Conservation (phyloP, 2,113 vertebrate genomes). For the Takifugu flavidus region DNA sequence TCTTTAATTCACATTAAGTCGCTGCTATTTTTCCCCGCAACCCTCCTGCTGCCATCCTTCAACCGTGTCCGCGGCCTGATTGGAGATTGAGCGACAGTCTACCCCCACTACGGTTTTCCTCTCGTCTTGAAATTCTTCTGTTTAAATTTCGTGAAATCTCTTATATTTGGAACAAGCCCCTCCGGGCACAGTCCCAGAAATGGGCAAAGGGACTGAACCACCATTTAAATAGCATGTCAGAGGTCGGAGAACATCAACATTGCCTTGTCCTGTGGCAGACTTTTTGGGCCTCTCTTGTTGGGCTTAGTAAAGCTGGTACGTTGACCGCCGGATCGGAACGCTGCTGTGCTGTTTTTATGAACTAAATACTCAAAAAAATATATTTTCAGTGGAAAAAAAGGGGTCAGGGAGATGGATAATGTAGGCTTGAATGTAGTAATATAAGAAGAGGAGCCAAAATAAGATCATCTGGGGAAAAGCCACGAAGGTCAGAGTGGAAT, state of each 20-base stretch:
- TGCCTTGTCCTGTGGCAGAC: conserved; percentile 16
- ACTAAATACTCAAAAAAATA: conserved; percentile 7
- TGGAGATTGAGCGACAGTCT: not conserved
- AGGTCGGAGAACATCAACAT: conserved; percentile 36
- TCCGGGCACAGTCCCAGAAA: conserved; percentile 1
- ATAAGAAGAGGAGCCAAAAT: conserved; percentile 25
- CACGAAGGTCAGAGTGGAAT: conserved; percentile 47
- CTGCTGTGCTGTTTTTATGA: conserved; percentile 22
- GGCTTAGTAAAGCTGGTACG: conserved; percentile 17
- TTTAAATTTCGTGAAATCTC: not conserved
- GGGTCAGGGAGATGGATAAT: conserved; percentile 7
- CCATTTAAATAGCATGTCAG: conserved; percentile 33
- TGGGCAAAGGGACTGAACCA: conserved; percentile 25
- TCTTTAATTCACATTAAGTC: not conserved
- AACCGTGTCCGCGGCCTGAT: not conserved
- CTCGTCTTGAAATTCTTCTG: not conserved
- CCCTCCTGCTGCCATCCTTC: not conserved
- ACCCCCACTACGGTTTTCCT: not conserved
- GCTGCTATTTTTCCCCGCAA: not conserved
- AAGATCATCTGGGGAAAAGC: conserved; percentile 37
- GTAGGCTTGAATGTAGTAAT: conserved; percentile 29
- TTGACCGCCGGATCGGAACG: conserved; percentile 16
- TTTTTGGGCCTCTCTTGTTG: conserved; percentile 14
- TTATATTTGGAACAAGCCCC: not conserved
- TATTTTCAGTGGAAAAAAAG: conserved; percentile 13